Evolutionary conservation across 37 sponge, comb jelly and placozoan species (phyloP), one percentile per base, ranked within the genome.

Genomic region (Axinella damicornis): DNA sequence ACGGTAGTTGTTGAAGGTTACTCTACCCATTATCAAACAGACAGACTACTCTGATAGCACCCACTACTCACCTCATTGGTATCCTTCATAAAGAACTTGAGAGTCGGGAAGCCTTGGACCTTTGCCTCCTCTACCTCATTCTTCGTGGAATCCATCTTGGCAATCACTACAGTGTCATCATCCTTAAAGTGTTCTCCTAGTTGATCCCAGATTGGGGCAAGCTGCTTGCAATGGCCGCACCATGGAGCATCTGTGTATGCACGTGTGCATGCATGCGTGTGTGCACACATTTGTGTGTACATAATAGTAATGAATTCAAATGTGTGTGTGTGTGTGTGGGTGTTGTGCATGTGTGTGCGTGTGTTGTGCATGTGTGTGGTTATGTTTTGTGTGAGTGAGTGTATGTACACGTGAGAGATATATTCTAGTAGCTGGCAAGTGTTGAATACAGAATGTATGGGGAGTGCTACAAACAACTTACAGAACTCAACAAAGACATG

Each of bases 201-300:
- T 37, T 96, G 65, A 33, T 98, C 99, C 94, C 95, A 98, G 61
- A 96, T 92, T 16, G 99, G 99, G 60, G 97, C 93, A 35, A 98
- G 86, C 72, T 95, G 93, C 74, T 98, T 98, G 85, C 99, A 98
- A 74, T 98, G 99, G 19, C 99, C 99, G 86, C 99, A 98, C 99
- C 99, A 98, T 55, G 99, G 99, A 33, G 99, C 99, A 88, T 98
- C 96, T 96, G 57, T 4, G 46, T n/a, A n/a, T n/a, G n/a, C n/a
- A n/a, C n/a, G n/a, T n/a, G n/a, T n/a, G n/a, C n/a, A n/a, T n/a
- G n/a, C n/a, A n/a, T n/a, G n/a, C n/a, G n/a, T n/a, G n/a, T n/a
- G n/a, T n/a, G n/a, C n/a, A n/a, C n/a, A n/a, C n/a, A n/a, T n/a
- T n/a, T n/a, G n/a, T n/a, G n/a, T n/a, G n/a, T n/a, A n/a, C n/a